Evolutionary conservation across 2,888 invertebrate species (phyloP), one percentile per base, ranked within the genome.

Genomic region (Cyrtodaria siliqua): DNA sequence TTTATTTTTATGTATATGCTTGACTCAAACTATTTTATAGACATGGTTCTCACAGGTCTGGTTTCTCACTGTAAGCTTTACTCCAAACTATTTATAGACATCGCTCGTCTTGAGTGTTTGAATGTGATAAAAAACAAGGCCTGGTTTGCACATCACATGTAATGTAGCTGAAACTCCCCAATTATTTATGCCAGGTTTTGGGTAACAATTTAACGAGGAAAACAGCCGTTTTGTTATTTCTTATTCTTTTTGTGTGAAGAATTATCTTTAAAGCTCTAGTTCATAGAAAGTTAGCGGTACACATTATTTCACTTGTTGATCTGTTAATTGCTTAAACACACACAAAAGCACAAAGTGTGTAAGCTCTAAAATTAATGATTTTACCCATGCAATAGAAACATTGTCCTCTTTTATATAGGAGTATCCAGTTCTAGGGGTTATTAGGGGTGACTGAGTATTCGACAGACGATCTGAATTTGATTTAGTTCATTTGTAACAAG

Each of bases 401-500:
- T 53, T 53, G 53, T 2, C 14, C 16, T 53, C n/a, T 2, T 4
- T 2, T 18, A 27, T 16, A 16, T 24, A 20, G 2, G 26, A 27
- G 53, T 53, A 29, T 53, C 53, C 24, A 3, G n/a, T 53, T 53
- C 16, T 16, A 8, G 24, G 40, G 64, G 18, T 42, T 60, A 24
- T 27, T 33, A 38, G 38, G 72, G 72, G 52, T 72, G 64, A 66
- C 18, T 26, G 55, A 20, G 6, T 57, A 38, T 66, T 23, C 60
- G 64, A 72, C 66, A 55, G 53, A 42, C 55, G 33, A 47, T 29
- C 66, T 24, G 16, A 29, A 12, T 27, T 47, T 73, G 72, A 73
- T 73, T 67, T 55, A 73, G 44, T 12, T 33, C n/a, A 56, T 55
- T 38, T 61, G 56, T 66, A 9, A 44, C 16, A 44, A 9, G 44